These are phyloP conservation scores for Atta cephalotes DNA, from an alignment of 1,140 invertebrate species.

Conservation along the genomic window DNA sequence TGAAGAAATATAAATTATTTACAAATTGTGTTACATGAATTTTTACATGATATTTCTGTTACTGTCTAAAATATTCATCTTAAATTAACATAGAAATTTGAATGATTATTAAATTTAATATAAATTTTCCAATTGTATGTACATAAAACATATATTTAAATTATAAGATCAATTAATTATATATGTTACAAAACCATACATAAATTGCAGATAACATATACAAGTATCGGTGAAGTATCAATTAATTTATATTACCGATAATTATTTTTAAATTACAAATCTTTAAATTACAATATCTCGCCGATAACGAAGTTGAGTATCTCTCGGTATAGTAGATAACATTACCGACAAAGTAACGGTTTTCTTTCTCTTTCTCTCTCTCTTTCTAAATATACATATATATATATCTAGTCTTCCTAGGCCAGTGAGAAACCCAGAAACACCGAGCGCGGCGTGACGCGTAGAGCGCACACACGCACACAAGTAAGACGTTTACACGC, in stretches of 20 bases:
- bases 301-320: not conserved
- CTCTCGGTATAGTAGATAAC: not conserved
- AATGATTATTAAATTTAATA: too few relatives aligned
- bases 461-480: not conserved
- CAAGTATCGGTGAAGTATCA: too few relatives aligned
- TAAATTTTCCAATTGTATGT: too few relatives aligned
- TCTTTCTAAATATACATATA: too few relatives aligned
- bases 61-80: too few relatives aligned
- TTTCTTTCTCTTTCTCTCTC: too few relatives aligned
- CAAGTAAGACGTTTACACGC: conserved; percentile 58
- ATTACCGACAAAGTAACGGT: not conserved
- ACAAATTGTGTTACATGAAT: too few relatives aligned
- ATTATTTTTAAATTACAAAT: not conserved
- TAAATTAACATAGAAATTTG: too few relatives aligned
- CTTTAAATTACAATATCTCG: not conserved
- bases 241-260: too few relatives aligned
- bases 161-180: not conserved
- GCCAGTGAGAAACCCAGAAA: not conserved
- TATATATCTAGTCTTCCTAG: not conserved
- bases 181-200: not conserved
- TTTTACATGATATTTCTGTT: too few relatives aligned
- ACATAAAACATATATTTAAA: not conserved
- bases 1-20: too few relatives aligned
- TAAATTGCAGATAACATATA: too few relatives aligned
- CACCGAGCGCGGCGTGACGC: not conserved